A percentile compares a stretch with the other conserved stretches of the same genome.
Conservation (phyloP, 2,888 invertebrate species). For the Drosophila austrosaltans region DNA sequence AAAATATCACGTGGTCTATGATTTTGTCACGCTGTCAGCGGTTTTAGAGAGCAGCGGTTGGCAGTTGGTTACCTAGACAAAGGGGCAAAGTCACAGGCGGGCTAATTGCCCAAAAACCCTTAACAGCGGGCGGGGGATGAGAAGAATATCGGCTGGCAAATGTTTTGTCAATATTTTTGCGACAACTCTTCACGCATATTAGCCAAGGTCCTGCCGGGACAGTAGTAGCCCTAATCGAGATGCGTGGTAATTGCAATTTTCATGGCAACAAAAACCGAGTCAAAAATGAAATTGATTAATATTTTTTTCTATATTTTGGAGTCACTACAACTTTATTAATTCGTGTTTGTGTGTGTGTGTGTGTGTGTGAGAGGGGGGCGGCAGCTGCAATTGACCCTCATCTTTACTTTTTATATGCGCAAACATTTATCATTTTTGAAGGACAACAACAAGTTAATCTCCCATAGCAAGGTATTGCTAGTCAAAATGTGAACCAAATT, state of each 20-base stretch:
- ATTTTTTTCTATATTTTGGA: background rate
- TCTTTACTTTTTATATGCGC: slow-evolving; percentile 17
- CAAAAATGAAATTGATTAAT: slow-evolving; percentile 22
- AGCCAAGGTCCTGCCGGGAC: slow-evolving; percentile 17
- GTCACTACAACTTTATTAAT: slow-evolving; percentile 71
- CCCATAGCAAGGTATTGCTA: slow-evolving; percentile 50
- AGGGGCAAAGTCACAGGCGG: slow-evolving; percentile 47
- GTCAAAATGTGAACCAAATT: slow-evolving; percentile 36
- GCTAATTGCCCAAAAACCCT: slow-evolving; percentile 58
- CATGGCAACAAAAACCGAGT: slow-evolving; percentile 44
- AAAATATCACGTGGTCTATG: slow-evolving; percentile 79
- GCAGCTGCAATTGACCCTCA: slow-evolving; percentile 48
- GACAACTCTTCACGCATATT: slow-evolving; percentile 46
- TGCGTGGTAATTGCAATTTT: slow-evolving; percentile 73
- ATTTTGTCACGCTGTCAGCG: slow-evolving; percentile 80
- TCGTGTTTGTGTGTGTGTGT: background rate
- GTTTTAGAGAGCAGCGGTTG: slow-evolving; percentile 53
- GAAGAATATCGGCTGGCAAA: slow-evolving; percentile 38
- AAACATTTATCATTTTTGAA: slow-evolving; percentile 63
- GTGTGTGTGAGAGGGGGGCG: background rate
- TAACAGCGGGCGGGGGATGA: slow-evolving; percentile 42
- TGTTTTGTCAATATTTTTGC: slow-evolving; percentile 74
- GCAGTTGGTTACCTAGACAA: slow-evolving; percentile 52
- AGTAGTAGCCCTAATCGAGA: slow-evolving; percentile 30
- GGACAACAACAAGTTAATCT: slow-evolving; percentile 69